Evolutionary conservation across 2,797 vertebrate species (phyloP).

Genomic region (Enoplosus armatus): DNA sequence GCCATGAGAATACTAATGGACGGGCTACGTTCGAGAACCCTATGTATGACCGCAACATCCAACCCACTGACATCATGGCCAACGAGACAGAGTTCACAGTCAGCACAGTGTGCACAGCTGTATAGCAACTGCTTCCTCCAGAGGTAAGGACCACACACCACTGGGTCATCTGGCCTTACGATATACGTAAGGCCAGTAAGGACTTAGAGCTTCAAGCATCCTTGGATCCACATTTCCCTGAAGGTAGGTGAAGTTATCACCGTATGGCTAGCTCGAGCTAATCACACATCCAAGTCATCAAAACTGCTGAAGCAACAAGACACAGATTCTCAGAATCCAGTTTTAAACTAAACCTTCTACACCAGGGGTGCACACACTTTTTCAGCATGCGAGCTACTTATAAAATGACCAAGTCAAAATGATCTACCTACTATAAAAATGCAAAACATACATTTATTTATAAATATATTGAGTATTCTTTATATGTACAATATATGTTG

Average conservation of each 20-base stretch:
- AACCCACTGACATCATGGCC: constrained; percentile 95
- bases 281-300: constrained; percentile 36
- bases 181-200: background rate
- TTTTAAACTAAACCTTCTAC: constrained; percentile 46
- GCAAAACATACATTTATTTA: too few species aligned
- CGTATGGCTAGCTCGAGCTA: constrained; percentile 33
- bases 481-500: too few species aligned
- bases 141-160: constrained; percentile 71
- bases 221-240: constrained; percentile 24
- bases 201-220: background rate
- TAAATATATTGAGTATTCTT: too few species aligned
- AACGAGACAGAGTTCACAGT: constrained; percentile 97
- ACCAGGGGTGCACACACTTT: too few species aligned
- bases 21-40: constrained; percentile 98
- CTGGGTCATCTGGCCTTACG: background rate
- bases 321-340: constrained; percentile 56
- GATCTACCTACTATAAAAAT: too few species aligned
- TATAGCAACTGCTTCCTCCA: constrained; percentile 89
- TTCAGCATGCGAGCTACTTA: too few species aligned
- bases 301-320: constrained; percentile 70
- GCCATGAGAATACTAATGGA: constrained; percentile 97
- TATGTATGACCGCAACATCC: constrained; percentile 98
- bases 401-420: too few species aligned
- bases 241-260: constrained; percentile 27
- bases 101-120: constrained; percentile 99